phyloP scores from a whole-genome alignment of 37 sponge, comb jelly and placozoan species.

The Cliona cf. orientalis region DNA sequence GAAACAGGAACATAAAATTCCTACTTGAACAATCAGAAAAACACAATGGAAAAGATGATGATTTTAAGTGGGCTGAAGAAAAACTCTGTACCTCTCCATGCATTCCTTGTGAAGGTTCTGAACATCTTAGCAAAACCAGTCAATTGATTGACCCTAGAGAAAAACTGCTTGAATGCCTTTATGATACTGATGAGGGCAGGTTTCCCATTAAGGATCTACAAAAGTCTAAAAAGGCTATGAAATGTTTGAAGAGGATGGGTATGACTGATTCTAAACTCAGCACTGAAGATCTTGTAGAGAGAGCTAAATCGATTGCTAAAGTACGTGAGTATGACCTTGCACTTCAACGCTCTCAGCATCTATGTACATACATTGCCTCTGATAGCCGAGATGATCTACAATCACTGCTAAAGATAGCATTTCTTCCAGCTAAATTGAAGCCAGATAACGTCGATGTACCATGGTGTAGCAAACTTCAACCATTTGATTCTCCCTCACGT shows the following conservation, averaged over 20 bases:
- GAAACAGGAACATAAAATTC: too few species aligned
- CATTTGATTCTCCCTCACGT: constrained; percentile 13
- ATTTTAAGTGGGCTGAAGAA: constrained; percentile 33
- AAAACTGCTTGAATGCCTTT: constrained; percentile 14
- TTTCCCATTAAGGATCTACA: constrained; percentile 47
- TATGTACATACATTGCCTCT: constrained; percentile 16
- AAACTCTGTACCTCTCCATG: constrained; percentile 17
- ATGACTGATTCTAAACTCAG: constrained; percentile 42
- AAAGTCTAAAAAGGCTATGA: neutral
- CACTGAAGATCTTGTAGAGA: constrained; percentile 22
- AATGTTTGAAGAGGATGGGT: constrained; percentile 15
- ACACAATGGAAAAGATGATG: neutral
- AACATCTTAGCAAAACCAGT: neutral
- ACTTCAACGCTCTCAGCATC: constrained; percentile 12
- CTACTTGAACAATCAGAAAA: too few species aligned
- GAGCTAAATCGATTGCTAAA: constrained; percentile 32
- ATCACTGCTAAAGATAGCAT: constrained; percentile 26
- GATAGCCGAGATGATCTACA: too few species aligned
- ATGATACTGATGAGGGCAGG: constrained; percentile 35
- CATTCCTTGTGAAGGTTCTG: constrained; percentile 23
- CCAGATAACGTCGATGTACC: constrained; percentile 40
- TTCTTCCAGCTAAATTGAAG: constrained; percentile 22
- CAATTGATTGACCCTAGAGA: constrained; percentile 44
- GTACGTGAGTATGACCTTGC: constrained; percentile 1
- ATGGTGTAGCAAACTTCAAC: constrained; percentile 14